Conservation (phyloP, 2,113 vertebrate species). For the Epinephelus moara region DNA sequence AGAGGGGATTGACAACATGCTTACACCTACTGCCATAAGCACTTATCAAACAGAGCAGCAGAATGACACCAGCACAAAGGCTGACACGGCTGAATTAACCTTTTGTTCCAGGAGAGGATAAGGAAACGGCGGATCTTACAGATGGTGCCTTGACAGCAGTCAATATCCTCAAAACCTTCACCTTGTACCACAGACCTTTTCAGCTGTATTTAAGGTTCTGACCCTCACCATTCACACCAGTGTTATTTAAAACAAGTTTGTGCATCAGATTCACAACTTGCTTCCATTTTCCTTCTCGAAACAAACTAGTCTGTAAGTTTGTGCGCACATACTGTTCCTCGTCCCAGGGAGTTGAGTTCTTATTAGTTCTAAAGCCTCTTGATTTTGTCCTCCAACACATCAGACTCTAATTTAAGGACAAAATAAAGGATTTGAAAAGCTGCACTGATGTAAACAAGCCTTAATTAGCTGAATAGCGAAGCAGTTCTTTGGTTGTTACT, state of each 20-base stretch:
- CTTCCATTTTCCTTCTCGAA: not conserved
- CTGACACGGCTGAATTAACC: conserved; percentile 44
- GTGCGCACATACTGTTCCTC: not conserved
- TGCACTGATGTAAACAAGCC: conserved; percentile 42
- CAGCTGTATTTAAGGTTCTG: not conserved
- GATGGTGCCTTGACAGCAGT: conserved; percentile 21
- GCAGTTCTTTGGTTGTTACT: conserved; percentile 11
- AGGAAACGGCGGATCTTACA: conserved; percentile 6
- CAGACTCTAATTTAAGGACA: conserved; percentile 12
- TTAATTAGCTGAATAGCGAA: conserved; percentile 43
- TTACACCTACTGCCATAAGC: conserved; percentile 27
- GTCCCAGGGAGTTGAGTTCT: conserved; percentile 8
- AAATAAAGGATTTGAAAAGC: conserved; percentile 28
- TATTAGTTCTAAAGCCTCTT: conserved; percentile 43
- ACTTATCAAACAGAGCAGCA: conserved; percentile 41
- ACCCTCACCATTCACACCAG: not conserved
- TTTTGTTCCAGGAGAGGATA: conserved; percentile 36
- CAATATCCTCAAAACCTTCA: not conserved
- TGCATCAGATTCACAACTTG: not conserved
- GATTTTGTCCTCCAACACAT: conserved; percentile 56
- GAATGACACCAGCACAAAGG: conserved; percentile 38
- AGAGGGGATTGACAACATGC: conserved; percentile 23
- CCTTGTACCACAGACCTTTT: not conserved
- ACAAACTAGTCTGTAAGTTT: not conserved
- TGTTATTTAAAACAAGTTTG: not conserved